Evolutionary conservation across 2,797 vertebrate genomes (phyloP), one percentile per base, ranked within the genome.

Genomic region (Lithobates pipiens): DNA sequence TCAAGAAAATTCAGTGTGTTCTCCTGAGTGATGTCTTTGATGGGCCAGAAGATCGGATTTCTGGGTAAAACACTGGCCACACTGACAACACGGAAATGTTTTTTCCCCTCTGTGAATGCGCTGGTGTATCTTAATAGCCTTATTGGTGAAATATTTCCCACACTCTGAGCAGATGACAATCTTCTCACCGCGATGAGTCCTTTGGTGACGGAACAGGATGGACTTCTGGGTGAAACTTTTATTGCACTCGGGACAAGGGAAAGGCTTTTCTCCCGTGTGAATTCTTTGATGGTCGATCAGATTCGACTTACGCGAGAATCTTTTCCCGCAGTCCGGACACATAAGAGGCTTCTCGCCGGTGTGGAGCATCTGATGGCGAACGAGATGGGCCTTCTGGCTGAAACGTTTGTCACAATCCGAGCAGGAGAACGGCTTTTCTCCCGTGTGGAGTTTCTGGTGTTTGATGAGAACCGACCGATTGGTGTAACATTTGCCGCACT

Each of bases 221-320:
- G 94, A 95, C 0, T 91, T 91, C 92, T 93, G 91, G 67, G 94
- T 93, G 0, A 95, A 96, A 0, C 94, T 89, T 83, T 93, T 86
- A 0, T 94, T 94, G 0, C 95, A 95, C 76, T 94, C 92, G 0
- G 76, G 11, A 23, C 95, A 96, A 84, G 91, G 92, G 50, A 94
- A 89, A 0, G 94, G 95, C 44, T 93, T 91, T 25, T 82, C 89
- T 1, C 93, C 93, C 0, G 91, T 95, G 91, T 96, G 95, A 32
- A 95, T 92, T 63, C 93, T 93, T 88, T 94, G 87, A 9, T 96
- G 95, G 77, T 95, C 95, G 0, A 89, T 57, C 74, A 96, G 88
- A 87, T 95, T 95, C 74, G 95, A 95, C 29, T 95, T 93, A 88
- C 95, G 95, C 1, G 95, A 95, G 89, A 95, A 96, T 67, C 91